Evolutionary conservation across 2,797 vertebrate species (phyloP), one percentile per base, ranked within the genome.

Genomic region (Falco columbarius): DNA sequence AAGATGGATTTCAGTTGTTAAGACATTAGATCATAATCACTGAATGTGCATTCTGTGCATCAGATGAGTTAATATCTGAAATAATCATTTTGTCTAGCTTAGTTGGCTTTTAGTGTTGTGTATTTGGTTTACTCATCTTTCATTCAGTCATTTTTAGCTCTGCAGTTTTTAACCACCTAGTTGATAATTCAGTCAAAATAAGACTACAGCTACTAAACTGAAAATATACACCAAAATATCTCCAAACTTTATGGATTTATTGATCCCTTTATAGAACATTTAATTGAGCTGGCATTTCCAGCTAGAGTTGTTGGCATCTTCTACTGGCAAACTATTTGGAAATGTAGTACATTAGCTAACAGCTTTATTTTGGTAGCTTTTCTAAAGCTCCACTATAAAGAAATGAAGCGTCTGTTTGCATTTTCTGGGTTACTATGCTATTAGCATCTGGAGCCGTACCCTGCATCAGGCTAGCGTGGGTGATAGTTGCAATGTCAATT

Each of bases 381-480:
- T 86, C 63, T 86, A 56, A 72, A 77, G 13, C 47, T 67, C 20
- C 7, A 7, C 18, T 46, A 7, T 51, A 56, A 72, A 67, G 66
- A 51, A 66, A 59, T 72, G 30, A 86, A 38, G 27, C 5, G 1
- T 88, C 9, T 30, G 8, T 87, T 70, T 59, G 52, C 47, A 20
- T 74, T 44, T 15, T 66, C 36, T 63, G 36, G 26, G 22, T 68
- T 90, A 30, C 59, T 59, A 2, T 67, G 24, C 55, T 40, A 26
- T 46, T 12, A 76, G 55, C 63, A 38, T 67, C 34, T 79, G 66
- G n/a, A 92, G 51, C 40, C 21, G 2, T 70, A 27, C 17, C 0
- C 0, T 36, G 49, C 3, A 2, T 52, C 30, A 92, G 83, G 32
- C 61, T 51, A 30, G 27, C 0, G 0, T 0, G 0, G 14, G 32